Percentiles rank a stretch among this genome's conserved stretches.
Conservation (phyloP, 1,140 invertebrate species). For the Procambarus virginalis region DNA sequence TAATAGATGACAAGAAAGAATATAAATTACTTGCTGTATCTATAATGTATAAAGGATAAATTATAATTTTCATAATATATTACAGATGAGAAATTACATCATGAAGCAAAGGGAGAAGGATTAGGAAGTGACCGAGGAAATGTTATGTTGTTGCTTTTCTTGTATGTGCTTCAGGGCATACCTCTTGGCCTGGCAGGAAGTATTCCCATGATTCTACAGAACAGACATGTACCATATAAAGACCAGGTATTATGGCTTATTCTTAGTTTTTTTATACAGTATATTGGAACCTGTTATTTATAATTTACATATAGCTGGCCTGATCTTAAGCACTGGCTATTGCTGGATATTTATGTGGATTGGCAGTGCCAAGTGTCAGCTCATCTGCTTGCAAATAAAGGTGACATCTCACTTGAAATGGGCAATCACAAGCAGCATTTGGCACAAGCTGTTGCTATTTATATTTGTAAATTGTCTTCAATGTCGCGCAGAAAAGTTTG, state of each 20-base stretch:
- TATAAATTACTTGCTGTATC: neutral
- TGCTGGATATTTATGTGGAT: too few species aligned
- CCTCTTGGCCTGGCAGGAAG: conserved; percentile 94
- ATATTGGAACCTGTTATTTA: too few species aligned
- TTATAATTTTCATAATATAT: neutral
- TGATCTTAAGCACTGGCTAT: too few species aligned
- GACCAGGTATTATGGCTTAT: conserved; percentile 77
- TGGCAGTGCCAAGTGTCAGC: too few species aligned
- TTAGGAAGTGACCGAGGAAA: conserved; percentile 71
- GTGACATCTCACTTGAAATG: too few species aligned
- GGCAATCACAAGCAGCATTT: too few species aligned
- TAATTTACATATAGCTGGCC: too few species aligned
- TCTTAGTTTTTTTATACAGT: too few species aligned
- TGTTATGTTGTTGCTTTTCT: conserved; percentile 89
- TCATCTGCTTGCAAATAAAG: too few species aligned
- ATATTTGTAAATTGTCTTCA: too few species aligned
- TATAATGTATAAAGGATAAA: neutral
- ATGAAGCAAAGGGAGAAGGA: neutral
- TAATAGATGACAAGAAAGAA: neutral
- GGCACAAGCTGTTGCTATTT: too few species aligned
- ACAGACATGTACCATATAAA: conserved; percentile 90
- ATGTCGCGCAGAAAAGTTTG: too few species aligned
- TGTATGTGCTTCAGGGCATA: conserved; percentile 97
- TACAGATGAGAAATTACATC: neutral
- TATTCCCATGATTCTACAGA: conserved; percentile 96